A percentile compares a stretch with the other conserved stretches of the same genome.
phyloP scores from a whole-genome alignment of 2,113 vertebrate species.

The Lagenorhynchus albirostris region DNA sequence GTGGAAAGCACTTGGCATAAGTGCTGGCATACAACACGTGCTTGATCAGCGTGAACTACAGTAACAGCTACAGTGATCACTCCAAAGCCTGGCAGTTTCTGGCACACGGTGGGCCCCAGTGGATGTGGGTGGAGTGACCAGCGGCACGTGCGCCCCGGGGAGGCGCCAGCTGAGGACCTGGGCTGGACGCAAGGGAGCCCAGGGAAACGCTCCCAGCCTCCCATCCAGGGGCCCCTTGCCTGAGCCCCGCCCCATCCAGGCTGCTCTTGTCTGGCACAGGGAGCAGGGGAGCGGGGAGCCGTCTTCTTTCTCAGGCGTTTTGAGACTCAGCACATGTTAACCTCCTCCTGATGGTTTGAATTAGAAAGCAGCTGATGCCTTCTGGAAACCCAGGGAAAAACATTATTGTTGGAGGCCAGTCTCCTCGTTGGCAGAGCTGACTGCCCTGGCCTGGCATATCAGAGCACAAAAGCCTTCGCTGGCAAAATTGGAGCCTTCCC shows the following conservation, averaged over 20 bases:
- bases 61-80: rapidly evolving
- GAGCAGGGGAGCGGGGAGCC: background rate
- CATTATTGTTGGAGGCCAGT: slow-evolving; percentile 66
- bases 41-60: background rate
- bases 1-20: rapidly evolving
- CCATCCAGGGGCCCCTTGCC: background rate
- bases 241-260: background rate
- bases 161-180: no score
- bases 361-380: slow-evolving; percentile 67
- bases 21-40: rapidly evolving
- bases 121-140: background rate
- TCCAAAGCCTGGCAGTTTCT: background rate
- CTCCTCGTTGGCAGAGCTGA: slow-evolving; percentile 26
- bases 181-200: background rate
- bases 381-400: slow-evolving; percentile 62
- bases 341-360: slow-evolving; percentile 55
- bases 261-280: background rate
- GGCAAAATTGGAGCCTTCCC: slow-evolving; percentile 46
- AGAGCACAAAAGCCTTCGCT: slow-evolving; percentile 44
- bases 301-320: background rate
- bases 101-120: rapidly evolving
- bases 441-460: slow-evolving; percentile 40
- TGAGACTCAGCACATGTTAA: slow-evolving; percentile 33
- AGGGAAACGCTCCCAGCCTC: background rate
- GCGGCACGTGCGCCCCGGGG: background rate